Evolutionary conservation across 2,888 invertebrate genomes (phyloP).

Genomic region (Cantharis nigra): DNA sequence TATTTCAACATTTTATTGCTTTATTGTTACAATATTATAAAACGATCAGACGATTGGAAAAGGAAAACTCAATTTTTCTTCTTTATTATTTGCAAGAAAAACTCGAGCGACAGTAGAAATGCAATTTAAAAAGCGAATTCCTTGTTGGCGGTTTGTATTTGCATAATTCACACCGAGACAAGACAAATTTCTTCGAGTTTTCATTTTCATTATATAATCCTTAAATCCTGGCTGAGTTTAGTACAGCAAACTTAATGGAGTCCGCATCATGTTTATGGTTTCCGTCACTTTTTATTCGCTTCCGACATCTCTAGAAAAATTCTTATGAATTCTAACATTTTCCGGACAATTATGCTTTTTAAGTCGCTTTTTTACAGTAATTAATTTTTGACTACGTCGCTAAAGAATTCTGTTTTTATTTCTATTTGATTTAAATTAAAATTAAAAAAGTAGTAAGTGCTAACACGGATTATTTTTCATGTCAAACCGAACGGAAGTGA

Average conservation of each 20-base stretch:
- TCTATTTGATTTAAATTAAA: too few species aligned
- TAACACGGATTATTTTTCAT: too few species aligned
- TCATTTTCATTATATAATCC: conserved; percentile 51
- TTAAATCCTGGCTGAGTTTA: conserved; percentile 42
- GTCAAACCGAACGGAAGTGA: too few species aligned
- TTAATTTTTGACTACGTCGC: neutral
- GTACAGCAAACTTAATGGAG: conserved; percentile 49
- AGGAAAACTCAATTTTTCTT: conserved; percentile 23
- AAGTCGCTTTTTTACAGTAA: conserved; percentile 17
- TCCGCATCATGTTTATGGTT: conserved; percentile 48
- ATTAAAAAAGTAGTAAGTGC: too few species aligned
- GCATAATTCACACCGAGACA: conserved; percentile 54
- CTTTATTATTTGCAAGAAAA: conserved; percentile 38
- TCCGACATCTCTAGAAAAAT: conserved; percentile 33
- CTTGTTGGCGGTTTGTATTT: conserved; percentile 51
- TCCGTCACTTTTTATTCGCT: conserved; percentile 44
- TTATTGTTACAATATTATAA: neutral
- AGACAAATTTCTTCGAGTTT: conserved; percentile 53
- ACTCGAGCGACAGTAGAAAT: conserved; percentile 48
- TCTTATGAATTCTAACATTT: conserved; percentile 26
- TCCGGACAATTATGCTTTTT: conserved; percentile 27
- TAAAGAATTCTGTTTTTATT: neutral
- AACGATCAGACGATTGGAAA: neutral
- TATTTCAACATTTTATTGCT: neutral
- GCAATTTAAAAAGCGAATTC: conserved; percentile 52